Conservation (phyloP, 1,140 invertebrate species). For the Drosophila willistoni region DNA sequence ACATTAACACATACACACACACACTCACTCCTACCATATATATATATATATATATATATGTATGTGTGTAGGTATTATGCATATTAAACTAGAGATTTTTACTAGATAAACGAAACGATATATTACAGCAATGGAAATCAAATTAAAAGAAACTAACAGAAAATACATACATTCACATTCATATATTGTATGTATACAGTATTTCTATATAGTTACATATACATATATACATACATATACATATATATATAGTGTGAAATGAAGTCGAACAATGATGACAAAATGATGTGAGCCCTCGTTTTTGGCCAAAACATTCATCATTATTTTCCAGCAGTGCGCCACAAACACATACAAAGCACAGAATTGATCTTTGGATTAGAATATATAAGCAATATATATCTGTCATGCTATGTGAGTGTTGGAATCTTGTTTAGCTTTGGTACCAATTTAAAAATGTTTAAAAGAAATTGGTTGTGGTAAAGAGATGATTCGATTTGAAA, state of each 20-base stretch:
- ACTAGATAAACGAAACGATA: slow-evolving; percentile 32
- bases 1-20: neutral
- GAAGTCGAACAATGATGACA: neutral
- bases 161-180: neutral
- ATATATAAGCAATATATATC: no score
- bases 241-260: neutral
- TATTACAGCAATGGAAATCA: slow-evolving; percentile 27
- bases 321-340: no score
- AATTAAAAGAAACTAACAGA: slow-evolving; percentile 27
- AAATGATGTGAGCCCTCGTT: neutral
- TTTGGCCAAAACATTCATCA: neutral
- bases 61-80: slow-evolving; percentile 2
- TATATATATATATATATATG: neutral
- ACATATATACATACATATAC: neutral
- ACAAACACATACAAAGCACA: no score
- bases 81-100: slow-evolving; percentile 34
- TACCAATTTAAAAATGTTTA: neutral
- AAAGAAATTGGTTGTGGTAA: neutral
- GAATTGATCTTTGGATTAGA: no score
- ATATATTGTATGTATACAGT: neutral
- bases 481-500: no score
- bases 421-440: neutral
- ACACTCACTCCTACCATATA: neutral
- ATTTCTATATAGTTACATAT: neutral
- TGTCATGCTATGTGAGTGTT: neutral